Percentiles rank a stretch among this genome's conserved stretches.
These are phyloP conservation scores for Reticulitermes lucifugus DNA, from an alignment of 2,888 invertebrate species.

Conservation along the genomic window DNA sequence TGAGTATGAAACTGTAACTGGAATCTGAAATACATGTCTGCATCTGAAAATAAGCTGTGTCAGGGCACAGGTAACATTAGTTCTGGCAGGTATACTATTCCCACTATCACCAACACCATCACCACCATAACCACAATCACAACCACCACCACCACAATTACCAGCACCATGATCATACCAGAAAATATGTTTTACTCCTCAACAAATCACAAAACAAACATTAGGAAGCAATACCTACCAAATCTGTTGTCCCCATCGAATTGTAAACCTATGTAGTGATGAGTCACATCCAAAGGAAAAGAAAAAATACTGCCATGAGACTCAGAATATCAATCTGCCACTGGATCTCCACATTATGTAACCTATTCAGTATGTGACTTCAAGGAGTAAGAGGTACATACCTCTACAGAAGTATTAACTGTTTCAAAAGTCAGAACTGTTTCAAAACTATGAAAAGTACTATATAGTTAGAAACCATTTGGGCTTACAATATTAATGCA, in stretches of 20 bases:
- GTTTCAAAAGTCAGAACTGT: too few species aligned
- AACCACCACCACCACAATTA: not conserved
- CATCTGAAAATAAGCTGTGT: too few species aligned
- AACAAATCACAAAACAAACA: conserved; percentile 23
- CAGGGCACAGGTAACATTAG: too few species aligned
- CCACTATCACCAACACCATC: not conserved
- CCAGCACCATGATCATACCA: not conserved
- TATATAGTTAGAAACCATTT: too few species aligned
- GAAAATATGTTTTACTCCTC: not conserved
- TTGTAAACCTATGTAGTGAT: conserved; percentile 69
- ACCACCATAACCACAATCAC: too few species aligned
- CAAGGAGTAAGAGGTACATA: not conserved
- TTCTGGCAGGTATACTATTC: too few species aligned
- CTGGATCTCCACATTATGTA: not conserved
- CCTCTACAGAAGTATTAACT: not conserved
- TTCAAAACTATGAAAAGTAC: too few species aligned
- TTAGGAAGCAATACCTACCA: conserved; percentile 67
- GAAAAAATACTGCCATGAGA: conserved; percentile 47
- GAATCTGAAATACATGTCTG: too few species aligned
- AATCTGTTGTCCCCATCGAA: conserved; percentile 73
- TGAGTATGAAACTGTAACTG: too few species aligned
- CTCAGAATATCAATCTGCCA: not conserved
- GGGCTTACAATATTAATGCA: too few species aligned
- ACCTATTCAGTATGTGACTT: not conserved
- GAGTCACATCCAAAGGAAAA: conserved; percentile 51